phyloP scores from a whole-genome alignment of 2,888 invertebrate genomes.

The Chrysolina oricalcia region DNA sequence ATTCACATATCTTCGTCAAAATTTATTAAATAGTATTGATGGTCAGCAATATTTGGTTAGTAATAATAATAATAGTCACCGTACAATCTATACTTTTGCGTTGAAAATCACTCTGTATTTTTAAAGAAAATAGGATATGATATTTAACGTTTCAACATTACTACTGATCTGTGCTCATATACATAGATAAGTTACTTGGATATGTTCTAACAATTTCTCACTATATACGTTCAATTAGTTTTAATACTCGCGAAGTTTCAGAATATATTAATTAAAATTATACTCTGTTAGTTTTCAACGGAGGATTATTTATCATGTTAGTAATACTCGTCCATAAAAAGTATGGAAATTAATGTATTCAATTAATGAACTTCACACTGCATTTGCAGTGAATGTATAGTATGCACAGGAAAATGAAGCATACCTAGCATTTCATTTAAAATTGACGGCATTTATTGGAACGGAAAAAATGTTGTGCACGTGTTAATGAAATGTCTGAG shows the following conservation, averaged over 20 bases:
- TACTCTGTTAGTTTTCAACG: not conserved
- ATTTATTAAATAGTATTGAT: no score
- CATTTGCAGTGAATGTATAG: conserved; percentile 37
- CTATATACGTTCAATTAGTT: no score
- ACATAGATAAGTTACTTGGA: no score
- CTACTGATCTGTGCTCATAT: no score
- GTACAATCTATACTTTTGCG: no score
- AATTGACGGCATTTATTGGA: conserved; percentile 46
- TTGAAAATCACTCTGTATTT: no score
- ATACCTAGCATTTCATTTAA: conserved; percentile 46
- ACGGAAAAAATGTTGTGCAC: conserved; percentile 42
- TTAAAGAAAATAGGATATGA: no score
- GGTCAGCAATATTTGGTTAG: no score
- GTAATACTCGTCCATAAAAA: conserved; percentile 32
- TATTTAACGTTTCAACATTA: no score
- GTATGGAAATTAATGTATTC: conserved; percentile 37
- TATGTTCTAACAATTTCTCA: not conserved
- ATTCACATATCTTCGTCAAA: no score
- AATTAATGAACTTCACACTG: conserved; percentile 41
- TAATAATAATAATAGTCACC: no score
- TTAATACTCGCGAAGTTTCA: not conserved
- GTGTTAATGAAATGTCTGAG: conserved; percentile 38
- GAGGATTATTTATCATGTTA: conserved; percentile 17
- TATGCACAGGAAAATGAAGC: conserved; percentile 39
- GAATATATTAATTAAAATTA: not conserved